Base-by-base conservation (phyloP, 1,140 invertebrate genomes). In the Antheraea pernyi region DNA sequence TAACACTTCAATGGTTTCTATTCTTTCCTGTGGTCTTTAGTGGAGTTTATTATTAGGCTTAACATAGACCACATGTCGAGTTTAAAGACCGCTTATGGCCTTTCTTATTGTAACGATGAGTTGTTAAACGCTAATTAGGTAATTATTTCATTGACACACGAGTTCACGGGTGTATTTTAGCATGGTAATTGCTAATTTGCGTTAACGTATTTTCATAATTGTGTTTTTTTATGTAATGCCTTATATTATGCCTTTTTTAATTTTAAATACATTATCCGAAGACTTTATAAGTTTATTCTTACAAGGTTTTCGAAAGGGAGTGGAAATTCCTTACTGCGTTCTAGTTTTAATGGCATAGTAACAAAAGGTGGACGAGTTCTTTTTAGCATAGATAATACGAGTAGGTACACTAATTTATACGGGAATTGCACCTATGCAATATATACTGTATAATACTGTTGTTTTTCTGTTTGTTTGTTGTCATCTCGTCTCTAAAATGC, bases 1-100 rank as follows among this genome's bases (percentile, higher is more conserved):
- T 91, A 91, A 80, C 89, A 89, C 88, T 90, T 91, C 76, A 76
- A 86, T 81, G 76, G 75, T 77, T 85, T 88, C 86, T 84, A 82
- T 80, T 87, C 75, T 73, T 69, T 68, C 59, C 64, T 71, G 81
- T 85, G 78, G 75, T 71, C 81, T 88, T 86, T 87, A 87, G 84
- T 89, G 82, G 79, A 68, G 69, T 64, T 80, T 77, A 88, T 86
- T 84, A 81, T 72, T 53, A 79, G 81, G 75, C 81, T 53, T 68
- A 70, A 77, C 22, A 30, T 73, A 70, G 68, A 67, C 59, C 75
- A 74, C 67, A 73, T 72, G 72, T 73, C 67, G 62, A 62, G 62
- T 68, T 48, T 65, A n/a, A n/a, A 30, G 11, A 63, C 61, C 37
- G 61, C 42, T 16, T 37, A n/a, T 37, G 30, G 37, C 30, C 61